Evolutionary conservation across 1,140 invertebrate species (phyloP).

Genomic region (Theocolax elegans): DNA sequence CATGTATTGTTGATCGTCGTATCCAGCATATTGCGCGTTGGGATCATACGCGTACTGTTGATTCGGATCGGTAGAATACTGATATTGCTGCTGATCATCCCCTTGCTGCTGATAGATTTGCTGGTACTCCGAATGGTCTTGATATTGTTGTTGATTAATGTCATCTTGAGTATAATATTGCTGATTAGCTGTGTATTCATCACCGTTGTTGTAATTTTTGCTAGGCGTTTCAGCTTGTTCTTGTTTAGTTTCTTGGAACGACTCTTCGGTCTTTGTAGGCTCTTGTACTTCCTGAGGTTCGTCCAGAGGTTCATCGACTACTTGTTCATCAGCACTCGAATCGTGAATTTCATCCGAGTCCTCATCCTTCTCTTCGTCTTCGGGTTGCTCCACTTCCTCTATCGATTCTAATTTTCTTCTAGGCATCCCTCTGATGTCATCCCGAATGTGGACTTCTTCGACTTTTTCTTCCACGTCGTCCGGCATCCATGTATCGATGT

Average conservation of each 20-base stretch:
- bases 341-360: background rate
- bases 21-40: slow-evolving; percentile 21
- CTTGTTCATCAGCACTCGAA: background rate
- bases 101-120: background rate
- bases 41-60: slow-evolving; percentile 43
- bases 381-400: slow-evolving; percentile 17
- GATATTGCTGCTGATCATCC: slow-evolving; percentile 24
- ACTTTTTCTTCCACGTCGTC: slow-evolving; percentile 39
- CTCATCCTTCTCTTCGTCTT: background rate
- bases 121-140: background rate
- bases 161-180: background rate
- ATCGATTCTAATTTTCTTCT: slow-evolving; percentile 30
- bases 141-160: background rate
- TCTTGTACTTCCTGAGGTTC: background rate
- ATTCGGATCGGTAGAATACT: slow-evolving; percentile 12
- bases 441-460: slow-evolving; percentile 24
- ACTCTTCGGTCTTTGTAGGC: no score
- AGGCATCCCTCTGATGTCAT: background rate
- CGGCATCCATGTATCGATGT: slow-evolving; percentile 37
- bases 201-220: background rate
- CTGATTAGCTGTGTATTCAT: background rate
- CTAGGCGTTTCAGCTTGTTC: no score
- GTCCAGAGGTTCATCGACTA: background rate
- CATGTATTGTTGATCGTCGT: slow-evolving; percentile 18
- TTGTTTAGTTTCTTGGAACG: no score